Conservation (phyloP, 2,888 invertebrate species). For the Villa cingulata region DNA sequence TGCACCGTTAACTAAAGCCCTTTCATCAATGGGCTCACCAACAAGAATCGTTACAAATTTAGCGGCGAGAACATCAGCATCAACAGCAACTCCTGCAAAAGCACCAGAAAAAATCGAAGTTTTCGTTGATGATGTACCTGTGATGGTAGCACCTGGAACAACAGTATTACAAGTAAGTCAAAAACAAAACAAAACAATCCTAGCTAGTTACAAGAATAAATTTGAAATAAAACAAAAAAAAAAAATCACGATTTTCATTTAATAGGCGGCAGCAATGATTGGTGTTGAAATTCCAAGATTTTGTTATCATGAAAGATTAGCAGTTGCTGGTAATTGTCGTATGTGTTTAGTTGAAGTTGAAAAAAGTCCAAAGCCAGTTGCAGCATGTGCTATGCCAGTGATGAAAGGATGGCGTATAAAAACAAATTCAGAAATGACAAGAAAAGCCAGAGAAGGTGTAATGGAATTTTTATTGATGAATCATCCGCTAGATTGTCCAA, state of each 20-base stretch:
- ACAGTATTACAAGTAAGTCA: constrained; percentile 85
- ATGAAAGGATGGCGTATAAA: constrained; percentile 99
- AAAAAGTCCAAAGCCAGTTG: constrained; percentile 93
- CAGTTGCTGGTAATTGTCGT: constrained; percentile 97
- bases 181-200: no score
- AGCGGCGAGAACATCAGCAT: constrained; percentile 36
- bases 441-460: constrained; percentile 67
- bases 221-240: not conserved
- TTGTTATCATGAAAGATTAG: constrained; percentile 96
- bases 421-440: constrained; percentile 89
- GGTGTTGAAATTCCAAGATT: constrained; percentile 98
- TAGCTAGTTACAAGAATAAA: not conserved
- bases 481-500: constrained; percentile 98
- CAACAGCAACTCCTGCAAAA: constrained; percentile 35
- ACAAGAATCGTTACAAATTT: constrained; percentile 37
- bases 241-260: not conserved
- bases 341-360: constrained; percentile 99
- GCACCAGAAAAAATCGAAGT: constrained; percentile 77
- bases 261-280: constrained; percentile 82
- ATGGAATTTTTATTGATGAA: constrained; percentile 99
- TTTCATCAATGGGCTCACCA: constrained; percentile 29
- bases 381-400: constrained; percentile 99
- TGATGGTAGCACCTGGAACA: constrained; percentile 88
- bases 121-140: constrained; percentile 92
- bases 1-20: constrained; percentile 54